Conservation (phyloP, 1,140 invertebrate genomes). For the Galendromus occidentalis region DNA sequence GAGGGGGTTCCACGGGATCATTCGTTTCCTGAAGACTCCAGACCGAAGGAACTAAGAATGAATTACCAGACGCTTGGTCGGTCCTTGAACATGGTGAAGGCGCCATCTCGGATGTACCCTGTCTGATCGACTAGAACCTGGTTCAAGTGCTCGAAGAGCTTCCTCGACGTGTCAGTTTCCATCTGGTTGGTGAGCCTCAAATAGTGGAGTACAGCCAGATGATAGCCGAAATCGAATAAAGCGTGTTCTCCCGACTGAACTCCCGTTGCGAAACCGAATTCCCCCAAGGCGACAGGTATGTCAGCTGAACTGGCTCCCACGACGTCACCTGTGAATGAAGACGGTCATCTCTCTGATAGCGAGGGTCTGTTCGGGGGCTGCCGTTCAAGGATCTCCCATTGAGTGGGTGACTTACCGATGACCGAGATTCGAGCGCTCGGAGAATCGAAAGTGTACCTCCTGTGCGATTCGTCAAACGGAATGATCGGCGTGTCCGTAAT, state of each 20-base stretch:
- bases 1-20: too few relatives aligned
- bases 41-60: too few relatives aligned
- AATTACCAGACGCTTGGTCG: constrained; percentile 31
- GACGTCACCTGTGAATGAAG: constrained; percentile 16
- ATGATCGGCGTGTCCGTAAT: constrained; percentile 38
- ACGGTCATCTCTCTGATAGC: not conserved
- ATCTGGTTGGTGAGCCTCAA: constrained; percentile 38
- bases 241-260: constrained; percentile 20
- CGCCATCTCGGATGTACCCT: constrained; percentile 23
- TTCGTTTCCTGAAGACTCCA: too few relatives aligned
- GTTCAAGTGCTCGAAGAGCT: constrained; percentile 31
- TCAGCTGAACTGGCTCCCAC: constrained; percentile 18
- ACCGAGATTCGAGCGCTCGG: constrained; percentile 29
- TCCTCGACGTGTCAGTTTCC: constrained; percentile 22
- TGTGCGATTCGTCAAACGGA: constrained; percentile 33
- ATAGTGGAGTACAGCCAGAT: constrained; percentile 38
- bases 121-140: constrained; percentile 22
- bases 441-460: constrained; percentile 37
- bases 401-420: constrained; percentile 33
- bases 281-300: constrained; percentile 3
- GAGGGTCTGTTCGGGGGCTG: too few relatives aligned
- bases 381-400: not conserved
- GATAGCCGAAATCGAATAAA: constrained; percentile 39
- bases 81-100: constrained; percentile 32
- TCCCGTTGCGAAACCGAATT: constrained; percentile 12